A percentile compares a stretch with the other conserved stretches of the same genome.
Evolutionary conservation across 2,797 vertebrate genomes (phyloP).

Genomic region (Enteromius fasciolatus): DNA sequence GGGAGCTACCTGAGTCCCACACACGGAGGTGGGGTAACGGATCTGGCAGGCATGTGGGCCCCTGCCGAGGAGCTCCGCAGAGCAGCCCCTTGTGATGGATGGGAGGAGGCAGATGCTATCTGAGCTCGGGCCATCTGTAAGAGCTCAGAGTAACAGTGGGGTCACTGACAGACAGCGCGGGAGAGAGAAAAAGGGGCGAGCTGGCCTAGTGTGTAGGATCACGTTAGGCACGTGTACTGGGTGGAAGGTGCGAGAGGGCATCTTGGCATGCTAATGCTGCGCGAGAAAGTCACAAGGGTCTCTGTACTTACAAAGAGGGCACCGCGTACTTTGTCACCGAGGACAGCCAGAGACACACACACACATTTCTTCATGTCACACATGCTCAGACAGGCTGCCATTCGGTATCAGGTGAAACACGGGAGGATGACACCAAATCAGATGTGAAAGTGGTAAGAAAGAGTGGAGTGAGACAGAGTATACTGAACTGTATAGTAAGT

Average conservation of each 20-base stretch:
- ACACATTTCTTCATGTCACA: constrained; percentile 26
- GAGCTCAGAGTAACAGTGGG: constrained; percentile 59
- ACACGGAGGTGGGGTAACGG: constrained; percentile 25
- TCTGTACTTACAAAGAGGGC: constrained; percentile 32
- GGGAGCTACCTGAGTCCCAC: constrained; percentile 34
- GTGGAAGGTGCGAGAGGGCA: constrained; percentile 37
- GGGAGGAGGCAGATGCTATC: constrained; percentile 62
- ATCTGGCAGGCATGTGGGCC: constrained; percentile 50
- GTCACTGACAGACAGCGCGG: constrained; percentile 52
- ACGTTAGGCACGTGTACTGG: constrained; percentile 30
- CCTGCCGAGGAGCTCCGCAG: constrained; percentile 52
- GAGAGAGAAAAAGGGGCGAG: constrained; percentile 32
- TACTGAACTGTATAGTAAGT: constrained; percentile 12
- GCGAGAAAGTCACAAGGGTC: constrained; percentile 23
- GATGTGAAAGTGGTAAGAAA: constrained; percentile 26
- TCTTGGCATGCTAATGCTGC: constrained; percentile 34
- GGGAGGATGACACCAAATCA: constrained; percentile 17
- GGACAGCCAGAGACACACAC: constrained; percentile 30
- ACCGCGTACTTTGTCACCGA: constrained; percentile 17
- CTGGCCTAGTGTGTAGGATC: constrained; percentile 25
- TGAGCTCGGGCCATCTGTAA: constrained; percentile 61
- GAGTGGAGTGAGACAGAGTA: constrained; percentile 6
- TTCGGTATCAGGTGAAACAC: constrained; percentile 7
- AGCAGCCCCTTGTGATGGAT: constrained; percentile 57
- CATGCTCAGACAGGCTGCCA: constrained; percentile 39